Conservation (phyloP, 2,888 invertebrate species). For the Meloe dianella region DNA sequence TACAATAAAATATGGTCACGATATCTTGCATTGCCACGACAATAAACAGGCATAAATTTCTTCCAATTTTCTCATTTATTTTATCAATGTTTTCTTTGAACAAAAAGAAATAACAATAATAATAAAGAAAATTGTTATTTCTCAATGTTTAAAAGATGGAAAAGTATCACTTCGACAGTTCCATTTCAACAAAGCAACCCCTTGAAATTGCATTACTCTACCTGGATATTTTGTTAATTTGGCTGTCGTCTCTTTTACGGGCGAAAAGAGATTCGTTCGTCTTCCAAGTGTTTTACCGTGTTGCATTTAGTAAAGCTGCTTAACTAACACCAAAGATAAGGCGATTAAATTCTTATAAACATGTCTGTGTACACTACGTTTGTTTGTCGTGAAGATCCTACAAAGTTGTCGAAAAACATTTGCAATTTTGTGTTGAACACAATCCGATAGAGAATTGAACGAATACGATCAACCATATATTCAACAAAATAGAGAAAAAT, state of each 20-base stretch:
- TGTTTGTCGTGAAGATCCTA: background rate
- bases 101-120: too few species aligned
- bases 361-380: background rate
- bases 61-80: constrained; percentile 33
- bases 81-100: constrained; percentile 16
- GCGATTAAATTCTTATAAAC: background rate
- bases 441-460: too few species aligned
- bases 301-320: background rate
- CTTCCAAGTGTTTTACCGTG: background rate
- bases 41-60: constrained; percentile 26
- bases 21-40: constrained; percentile 50
- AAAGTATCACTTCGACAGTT: background rate
- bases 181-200: background rate
- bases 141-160: background rate
- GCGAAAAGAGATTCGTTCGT: background rate
- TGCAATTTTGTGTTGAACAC: background rate
- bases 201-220: background rate
- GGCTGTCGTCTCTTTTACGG: background rate
- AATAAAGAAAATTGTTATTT: background rate
- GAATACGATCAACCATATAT: background rate
- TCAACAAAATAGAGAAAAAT: constrained; percentile 28
- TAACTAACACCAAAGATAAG: background rate
- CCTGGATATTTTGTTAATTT: background rate
- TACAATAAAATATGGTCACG: constrained; percentile 57
- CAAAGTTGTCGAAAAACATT: background rate